Conservation (phyloP, 2,888 invertebrate species). For the Hyalella azteca region DNA sequence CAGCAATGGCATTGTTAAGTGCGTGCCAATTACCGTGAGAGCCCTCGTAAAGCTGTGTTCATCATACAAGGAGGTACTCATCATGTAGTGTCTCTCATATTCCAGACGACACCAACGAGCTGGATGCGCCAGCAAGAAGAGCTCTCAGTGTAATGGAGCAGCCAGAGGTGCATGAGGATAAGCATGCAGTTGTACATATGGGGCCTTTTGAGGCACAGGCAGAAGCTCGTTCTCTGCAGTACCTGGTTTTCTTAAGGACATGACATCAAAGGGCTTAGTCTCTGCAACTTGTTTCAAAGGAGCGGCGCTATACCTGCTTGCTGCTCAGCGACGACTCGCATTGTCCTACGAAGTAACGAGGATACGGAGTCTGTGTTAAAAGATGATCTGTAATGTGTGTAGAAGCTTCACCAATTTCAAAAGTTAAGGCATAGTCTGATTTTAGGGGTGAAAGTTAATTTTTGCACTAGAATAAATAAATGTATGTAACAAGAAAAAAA, state of each 20-base stretch:
- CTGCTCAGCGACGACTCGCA: too few relatives aligned
- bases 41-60: slow-evolving; percentile 18
- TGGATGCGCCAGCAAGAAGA: neutral
- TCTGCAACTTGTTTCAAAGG: too few relatives aligned
- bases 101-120: slow-evolving; percentile 2
- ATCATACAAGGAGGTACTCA: slow-evolving; percentile 1
- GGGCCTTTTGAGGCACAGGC: slow-evolving; percentile 2
- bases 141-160: slow-evolving; percentile 16
- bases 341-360: too few relatives aligned
- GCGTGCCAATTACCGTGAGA: slow-evolving; percentile 20
- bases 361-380: too few relatives aligned
- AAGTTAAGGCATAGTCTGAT: too few relatives aligned
- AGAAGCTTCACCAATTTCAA: too few relatives aligned
- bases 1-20: slow-evolving; percentile 8
- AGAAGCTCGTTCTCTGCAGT: slow-evolving; percentile 1
- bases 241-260: neutral
- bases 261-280: neutral
- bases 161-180: neutral
- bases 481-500: too few relatives aligned
- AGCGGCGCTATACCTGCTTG: too few relatives aligned
- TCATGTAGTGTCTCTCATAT: neutral
- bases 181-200: neutral
- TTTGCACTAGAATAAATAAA: too few relatives aligned
- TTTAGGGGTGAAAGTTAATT: too few relatives aligned
- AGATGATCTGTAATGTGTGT: too few relatives aligned